Base-by-base conservation (phyloP, 2,888 invertebrate species). In the Eustalomyia histrio region DNA sequence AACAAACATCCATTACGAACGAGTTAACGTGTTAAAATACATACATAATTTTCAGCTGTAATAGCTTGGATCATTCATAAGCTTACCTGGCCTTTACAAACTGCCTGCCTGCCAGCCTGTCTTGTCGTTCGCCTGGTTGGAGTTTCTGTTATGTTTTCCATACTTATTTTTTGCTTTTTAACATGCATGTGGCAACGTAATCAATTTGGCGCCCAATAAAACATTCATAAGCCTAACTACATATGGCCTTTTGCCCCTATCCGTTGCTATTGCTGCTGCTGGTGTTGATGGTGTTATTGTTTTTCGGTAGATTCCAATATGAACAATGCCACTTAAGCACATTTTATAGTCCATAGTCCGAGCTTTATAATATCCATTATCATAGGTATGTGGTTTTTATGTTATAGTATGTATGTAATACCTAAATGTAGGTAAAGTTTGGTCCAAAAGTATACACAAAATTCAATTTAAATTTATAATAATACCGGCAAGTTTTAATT, bases 141-240 rank as follows among this genome's bases (percentile, higher is more conserved):
- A n/a, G 58, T 67, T 71, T 24, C 21, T 24, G 33, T 17, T 43
- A n/a, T 43, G 57, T 55, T 55, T 43, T 16, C 43, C 24, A 57
- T 43, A 10, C 0, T 16, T 10, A 6, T 57, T 21, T 78, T 50
- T 18, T 39, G 60, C 35, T 50, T 61, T 67, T 72, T 53, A 64
- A 79, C 75, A 69, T 65, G 69, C 58, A 60, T 69, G 60, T 58
- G 64, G 53, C 64, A 79, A 65, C 69, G 39, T 69, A 75, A 79
- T 75, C 69, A 75, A 74, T 75, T 79, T 79, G 79, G 68, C 79
- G 79, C 74, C 74, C 58, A 74, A 79, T 79, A 79, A 69, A 79
- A 79, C 79, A 79, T 79, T 68, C 60, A 79, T 69, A 75, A 79
- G 69, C 64, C 64, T 60, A 64, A 75, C 60, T 69, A 73, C 61